Conservation (phyloP, 2,797 vertebrate species). For the Argya squamiceps region DNA sequence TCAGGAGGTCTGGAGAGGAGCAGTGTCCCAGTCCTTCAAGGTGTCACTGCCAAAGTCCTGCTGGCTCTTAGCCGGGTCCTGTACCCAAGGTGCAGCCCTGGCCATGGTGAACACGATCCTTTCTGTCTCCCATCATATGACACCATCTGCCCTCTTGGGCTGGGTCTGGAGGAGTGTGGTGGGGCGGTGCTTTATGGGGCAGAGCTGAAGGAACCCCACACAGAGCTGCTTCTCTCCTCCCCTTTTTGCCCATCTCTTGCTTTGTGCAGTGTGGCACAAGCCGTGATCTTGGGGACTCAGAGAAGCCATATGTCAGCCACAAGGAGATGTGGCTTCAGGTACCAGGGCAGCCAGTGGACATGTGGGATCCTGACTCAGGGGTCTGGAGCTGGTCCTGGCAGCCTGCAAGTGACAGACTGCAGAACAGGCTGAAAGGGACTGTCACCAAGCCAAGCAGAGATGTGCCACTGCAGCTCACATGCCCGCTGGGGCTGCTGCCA, state of each 20-base stretch:
- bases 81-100: background rate
- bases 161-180: background rate
- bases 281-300: background rate
- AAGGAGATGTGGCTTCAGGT: background rate
- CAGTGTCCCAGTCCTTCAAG: background rate
- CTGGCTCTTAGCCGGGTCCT: background rate
- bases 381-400: background rate
- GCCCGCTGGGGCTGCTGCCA: background rate
- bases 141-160: fast-evolving
- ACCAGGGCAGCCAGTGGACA: fast-evolving
- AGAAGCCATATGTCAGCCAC: background rate
- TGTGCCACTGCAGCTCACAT: background rate
- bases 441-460: background rate
- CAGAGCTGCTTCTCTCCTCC: background rate
- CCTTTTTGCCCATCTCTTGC: background rate
- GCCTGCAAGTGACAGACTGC: background rate
- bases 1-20: background rate
- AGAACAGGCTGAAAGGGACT: background rate
- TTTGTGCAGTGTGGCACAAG: background rate
- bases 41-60: background rate
- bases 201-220: background rate
- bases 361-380: background rate
- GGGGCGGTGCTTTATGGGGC: background rate
- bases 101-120: fast-evolving
- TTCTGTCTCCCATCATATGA: background rate